phyloP scores from a whole-genome alignment of 2,113 vertebrate species.

The Proteles cristata region DNA sequence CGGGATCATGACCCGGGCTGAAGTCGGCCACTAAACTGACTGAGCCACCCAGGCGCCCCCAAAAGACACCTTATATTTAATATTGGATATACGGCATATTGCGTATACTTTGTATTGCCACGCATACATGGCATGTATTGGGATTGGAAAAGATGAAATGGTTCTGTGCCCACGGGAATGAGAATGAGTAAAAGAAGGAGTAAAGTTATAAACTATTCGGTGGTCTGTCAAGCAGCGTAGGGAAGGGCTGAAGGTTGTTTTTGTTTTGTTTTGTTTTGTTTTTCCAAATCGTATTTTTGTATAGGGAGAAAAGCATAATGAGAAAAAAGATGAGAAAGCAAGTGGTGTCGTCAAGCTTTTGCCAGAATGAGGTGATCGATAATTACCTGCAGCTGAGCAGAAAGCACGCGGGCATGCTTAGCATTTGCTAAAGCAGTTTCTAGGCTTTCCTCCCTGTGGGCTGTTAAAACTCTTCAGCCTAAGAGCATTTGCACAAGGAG shows the following conservation, averaged over 20 bases:
- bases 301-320: slow-evolving; percentile 55
- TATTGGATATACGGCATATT: background rate
- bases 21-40: too few relatives aligned
- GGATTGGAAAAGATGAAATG: slow-evolving; percentile 6
- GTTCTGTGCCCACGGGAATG: background rate
- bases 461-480: slow-evolving; percentile 47
- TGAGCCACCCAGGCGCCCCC: too few relatives aligned
- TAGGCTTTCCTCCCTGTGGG: slow-evolving; percentile 38
- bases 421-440: slow-evolving; percentile 54
- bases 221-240: background rate
- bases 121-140: background rate
- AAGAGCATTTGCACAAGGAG: slow-evolving; percentile 41
- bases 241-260: background rate
- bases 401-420: slow-evolving; percentile 34
- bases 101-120: background rate
- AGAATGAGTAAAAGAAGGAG: background rate
- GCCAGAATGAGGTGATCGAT: slow-evolving; percentile 53
- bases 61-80: background rate
- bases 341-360: slow-evolving; percentile 21
- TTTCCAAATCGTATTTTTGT: background rate
- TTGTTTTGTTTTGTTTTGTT: background rate
- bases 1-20: too few relatives aligned
- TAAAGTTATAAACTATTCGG: background rate
- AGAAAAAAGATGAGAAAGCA: slow-evolving; percentile 53
- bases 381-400: slow-evolving; percentile 59